phyloP scores from a whole-genome alignment of 2,888 invertebrate genomes.

The Druceiella hillmani region DNA sequence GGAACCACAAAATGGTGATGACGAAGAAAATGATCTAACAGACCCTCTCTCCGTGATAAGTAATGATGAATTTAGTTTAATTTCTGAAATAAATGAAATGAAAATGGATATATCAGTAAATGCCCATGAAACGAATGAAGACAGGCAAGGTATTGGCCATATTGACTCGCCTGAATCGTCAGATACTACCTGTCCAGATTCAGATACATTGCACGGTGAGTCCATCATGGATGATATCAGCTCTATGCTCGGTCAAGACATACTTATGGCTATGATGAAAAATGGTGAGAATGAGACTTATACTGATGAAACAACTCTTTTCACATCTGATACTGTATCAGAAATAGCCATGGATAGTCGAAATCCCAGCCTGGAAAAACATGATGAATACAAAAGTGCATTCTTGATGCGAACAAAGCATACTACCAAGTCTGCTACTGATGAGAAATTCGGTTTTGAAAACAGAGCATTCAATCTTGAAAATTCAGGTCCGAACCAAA shows the following conservation, averaged over 20 bases:
- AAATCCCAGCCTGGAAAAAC: constrained; percentile 51
- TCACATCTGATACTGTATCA: constrained; percentile 53
- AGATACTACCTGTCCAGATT: constrained; percentile 61
- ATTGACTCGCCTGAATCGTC: constrained; percentile 81
- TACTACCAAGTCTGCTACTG: constrained; percentile 41
- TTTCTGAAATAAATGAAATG: constrained; percentile 61
- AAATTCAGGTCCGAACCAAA: constrained; percentile 36
- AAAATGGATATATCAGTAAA: constrained; percentile 36
- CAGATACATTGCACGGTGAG: constrained; percentile 72
- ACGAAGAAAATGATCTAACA: constrained; percentile 52
- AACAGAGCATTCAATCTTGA: constrained; percentile 63
- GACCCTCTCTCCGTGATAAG: constrained; percentile 59
- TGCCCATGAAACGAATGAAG: constrained; percentile 40
- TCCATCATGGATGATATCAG: constrained; percentile 75
- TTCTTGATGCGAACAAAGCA: constrained; percentile 43
- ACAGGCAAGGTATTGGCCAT: constrained; percentile 60
- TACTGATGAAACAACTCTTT: constrained; percentile 65
- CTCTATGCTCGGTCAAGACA: constrained; percentile 66
- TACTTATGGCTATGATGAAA: constrained; percentile 59
- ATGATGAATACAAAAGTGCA: constrained; percentile 55
- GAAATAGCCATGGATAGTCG: constrained; percentile 48
- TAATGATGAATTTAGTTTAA: constrained; percentile 67
- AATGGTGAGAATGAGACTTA: constrained; percentile 60
- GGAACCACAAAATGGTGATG: constrained; percentile 30
- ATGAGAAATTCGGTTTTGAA: constrained; percentile 64